Evolutionary conservation across 2,797 vertebrate species (phyloP).

Genomic region (Eutrigla gurnardus): DNA sequence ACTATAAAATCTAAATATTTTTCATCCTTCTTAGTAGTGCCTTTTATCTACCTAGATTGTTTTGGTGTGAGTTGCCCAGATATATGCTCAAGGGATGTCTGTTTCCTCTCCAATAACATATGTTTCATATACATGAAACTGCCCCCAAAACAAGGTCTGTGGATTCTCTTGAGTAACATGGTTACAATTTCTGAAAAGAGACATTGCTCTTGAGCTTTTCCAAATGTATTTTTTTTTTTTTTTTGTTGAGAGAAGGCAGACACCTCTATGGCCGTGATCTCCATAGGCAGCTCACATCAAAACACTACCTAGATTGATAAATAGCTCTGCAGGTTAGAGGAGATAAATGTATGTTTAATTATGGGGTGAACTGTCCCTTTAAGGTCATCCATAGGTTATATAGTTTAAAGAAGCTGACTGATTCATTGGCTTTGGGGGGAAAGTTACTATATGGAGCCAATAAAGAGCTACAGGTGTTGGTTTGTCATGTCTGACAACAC

Average conservation of each 20-base stretch:
- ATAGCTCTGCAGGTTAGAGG: neutral
- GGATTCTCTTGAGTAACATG: neutral
- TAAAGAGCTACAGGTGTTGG: slow-evolving; percentile 16
- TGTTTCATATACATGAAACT: neutral
- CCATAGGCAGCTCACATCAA: too few species aligned
- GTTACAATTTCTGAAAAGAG: too few species aligned
- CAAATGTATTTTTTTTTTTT: too few species aligned
- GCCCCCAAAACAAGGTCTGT: neutral
- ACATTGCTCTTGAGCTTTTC: too few species aligned
- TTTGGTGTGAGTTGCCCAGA: neutral
- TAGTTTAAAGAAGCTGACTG: neutral
- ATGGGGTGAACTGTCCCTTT: neutral
- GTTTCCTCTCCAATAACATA: too few species aligned
- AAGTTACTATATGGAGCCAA: neutral
- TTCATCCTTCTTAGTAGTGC: neutral
- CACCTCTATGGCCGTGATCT: too few species aligned
- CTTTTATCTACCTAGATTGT: neutral
- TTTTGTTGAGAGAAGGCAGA: too few species aligned
- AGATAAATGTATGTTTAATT: neutral
- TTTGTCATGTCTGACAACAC: neutral
- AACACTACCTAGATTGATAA: too few species aligned
- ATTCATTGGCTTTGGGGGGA: slow-evolving; percentile 1
- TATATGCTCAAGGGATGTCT: too few species aligned
- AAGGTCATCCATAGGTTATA: neutral
- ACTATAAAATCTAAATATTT: too few species aligned